These are phyloP conservation scores for Oxyteleia sp. DNA, from an alignment of 2,888 invertebrate species.

Conservation along the genomic window DNA sequence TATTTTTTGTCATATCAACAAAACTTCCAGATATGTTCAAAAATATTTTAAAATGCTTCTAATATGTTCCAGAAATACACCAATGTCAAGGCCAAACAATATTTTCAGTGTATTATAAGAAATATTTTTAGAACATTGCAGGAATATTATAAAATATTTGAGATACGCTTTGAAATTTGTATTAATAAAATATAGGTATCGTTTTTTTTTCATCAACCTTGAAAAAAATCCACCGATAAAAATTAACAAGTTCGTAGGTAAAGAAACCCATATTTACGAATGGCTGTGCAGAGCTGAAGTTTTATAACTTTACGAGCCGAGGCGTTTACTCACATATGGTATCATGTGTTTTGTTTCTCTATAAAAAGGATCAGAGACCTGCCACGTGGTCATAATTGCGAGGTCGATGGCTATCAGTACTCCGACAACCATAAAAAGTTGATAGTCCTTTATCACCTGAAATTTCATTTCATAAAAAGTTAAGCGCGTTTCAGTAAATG, in stretches of 20 bases:
- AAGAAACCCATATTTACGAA: background rate
- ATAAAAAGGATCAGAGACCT: slow-evolving; percentile 97
- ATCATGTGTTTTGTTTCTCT: slow-evolving; percentile 96
- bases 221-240: slow-evolving; percentile 13
- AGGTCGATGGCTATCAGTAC: slow-evolving; percentile 96
- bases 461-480: slow-evolving; percentile 69
- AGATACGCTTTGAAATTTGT: too few relatives aligned
- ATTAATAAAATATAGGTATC: too few relatives aligned
- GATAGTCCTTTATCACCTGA: slow-evolving; percentile 98
- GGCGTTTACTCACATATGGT: slow-evolving; percentile 92
- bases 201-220: background rate
- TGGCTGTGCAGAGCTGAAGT: slow-evolving; percentile 10
- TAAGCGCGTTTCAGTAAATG: slow-evolving; percentile 18
- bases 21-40: too few relatives aligned
- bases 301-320: slow-evolving; percentile 17
- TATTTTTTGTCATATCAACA: too few relatives aligned
- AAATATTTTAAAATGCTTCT: too few relatives aligned
- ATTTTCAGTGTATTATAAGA: too few relatives aligned
- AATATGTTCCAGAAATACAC: too few relatives aligned
- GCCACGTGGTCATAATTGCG: slow-evolving; percentile 99
- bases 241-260: slow-evolving; percentile 20
- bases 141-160: too few relatives aligned
- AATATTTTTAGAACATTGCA: too few relatives aligned
- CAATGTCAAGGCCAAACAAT: too few relatives aligned
- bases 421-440: slow-evolving; percentile 98